Evolutionary conservation across 2,113 vertebrate species (phyloP).

Genomic region (Caranx ignobilis): DNA sequence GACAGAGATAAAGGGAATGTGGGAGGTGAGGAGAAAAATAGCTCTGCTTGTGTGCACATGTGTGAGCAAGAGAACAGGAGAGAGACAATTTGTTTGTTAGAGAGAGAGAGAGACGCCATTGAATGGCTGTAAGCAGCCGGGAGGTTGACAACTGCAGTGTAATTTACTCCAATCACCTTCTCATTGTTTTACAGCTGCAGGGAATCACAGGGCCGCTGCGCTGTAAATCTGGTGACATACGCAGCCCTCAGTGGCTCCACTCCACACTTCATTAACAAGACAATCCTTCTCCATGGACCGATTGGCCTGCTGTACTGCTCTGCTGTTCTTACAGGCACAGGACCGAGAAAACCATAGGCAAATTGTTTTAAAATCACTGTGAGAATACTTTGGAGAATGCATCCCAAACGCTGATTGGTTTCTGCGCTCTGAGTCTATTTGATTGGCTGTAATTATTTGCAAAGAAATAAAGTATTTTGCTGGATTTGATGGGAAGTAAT

Average conservation of each 20-base stretch:
- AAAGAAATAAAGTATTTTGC: background rate
- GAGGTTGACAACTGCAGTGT: conserved; percentile 67
- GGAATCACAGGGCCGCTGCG: conserved; percentile 56
- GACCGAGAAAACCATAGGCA: conserved; percentile 32
- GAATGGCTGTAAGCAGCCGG: conserved; percentile 57
- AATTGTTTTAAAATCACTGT: conserved; percentile 42
- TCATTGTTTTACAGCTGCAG: conserved; percentile 80
- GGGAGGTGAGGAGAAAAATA: conserved; percentile 43
- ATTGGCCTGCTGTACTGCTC: conserved; percentile 54
- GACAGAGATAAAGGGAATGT: conserved; percentile 47
- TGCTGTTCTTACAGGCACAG: conserved; percentile 12
- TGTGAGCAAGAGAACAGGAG: conserved; percentile 24
- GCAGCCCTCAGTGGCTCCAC: conserved; percentile 61
- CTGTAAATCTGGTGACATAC: conserved; percentile 75
- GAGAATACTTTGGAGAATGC: conserved; percentile 22
- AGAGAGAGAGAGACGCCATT: conserved; percentile 39
- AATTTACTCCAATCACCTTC: conserved; percentile 78
- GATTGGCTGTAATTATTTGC: conserved; percentile 24
- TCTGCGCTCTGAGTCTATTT: conserved; percentile 8
- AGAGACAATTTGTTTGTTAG: conserved; percentile 53
- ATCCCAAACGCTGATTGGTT: conserved; percentile 24
- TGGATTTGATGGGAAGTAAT: conserved; percentile 8
- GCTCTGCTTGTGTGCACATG: conserved; percentile 33
- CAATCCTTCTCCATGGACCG: conserved; percentile 66
- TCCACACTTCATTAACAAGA: conserved; percentile 79